phyloP scores from a whole-genome alignment of 2,113 vertebrate species.

The Nansenia antarctica region DNA sequence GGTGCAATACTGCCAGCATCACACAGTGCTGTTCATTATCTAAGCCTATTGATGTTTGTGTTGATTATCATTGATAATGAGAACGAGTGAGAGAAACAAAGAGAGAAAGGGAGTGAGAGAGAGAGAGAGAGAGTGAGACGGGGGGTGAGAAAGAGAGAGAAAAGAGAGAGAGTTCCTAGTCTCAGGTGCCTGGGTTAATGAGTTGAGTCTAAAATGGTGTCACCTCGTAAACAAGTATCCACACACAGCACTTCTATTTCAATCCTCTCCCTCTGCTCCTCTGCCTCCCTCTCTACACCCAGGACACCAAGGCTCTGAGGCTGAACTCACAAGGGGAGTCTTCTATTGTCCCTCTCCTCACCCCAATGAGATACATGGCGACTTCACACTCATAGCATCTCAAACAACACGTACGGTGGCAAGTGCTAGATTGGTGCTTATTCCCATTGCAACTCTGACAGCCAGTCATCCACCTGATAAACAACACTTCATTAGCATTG shows the following conservation, averaged over 20 bases:
- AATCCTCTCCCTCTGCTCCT: slow-evolving; percentile 34
- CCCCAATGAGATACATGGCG: slow-evolving; percentile 62
- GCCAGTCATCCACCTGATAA: slow-evolving; percentile 27
- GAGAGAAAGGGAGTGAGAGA: not conserved
- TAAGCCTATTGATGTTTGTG: slow-evolving; percentile 27
- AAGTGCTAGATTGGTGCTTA: slow-evolving; percentile 52
- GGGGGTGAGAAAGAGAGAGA: not conserved
- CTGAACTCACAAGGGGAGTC: slow-evolving; percentile 51
- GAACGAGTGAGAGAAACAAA: not conserved
- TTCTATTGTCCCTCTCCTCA: slow-evolving; percentile 46
- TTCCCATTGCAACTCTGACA: slow-evolving; percentile 50
- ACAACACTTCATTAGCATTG: slow-evolving; percentile 68
- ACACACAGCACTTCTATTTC: slow-evolving; percentile 65
- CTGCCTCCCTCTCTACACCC: slow-evolving; percentile 36
- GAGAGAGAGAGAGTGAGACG: not conserved
- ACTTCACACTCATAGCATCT: slow-evolving; percentile 63
- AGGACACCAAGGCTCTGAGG: slow-evolving; percentile 46
- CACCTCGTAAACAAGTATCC: slow-evolving; percentile 72
- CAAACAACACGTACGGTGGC: slow-evolving; percentile 61
- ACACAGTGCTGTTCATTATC: slow-evolving; percentile 37
- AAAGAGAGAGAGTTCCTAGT: not conserved
- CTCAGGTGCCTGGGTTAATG: slow-evolving; percentile 64
- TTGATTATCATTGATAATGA: slow-evolving; percentile 40
- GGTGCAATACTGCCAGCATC: slow-evolving; percentile 42
- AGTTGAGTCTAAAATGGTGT: slow-evolving; percentile 66